Conservation (phyloP, 2,888 invertebrate genomes). For the Lithophane semibrunnea region DNA sequence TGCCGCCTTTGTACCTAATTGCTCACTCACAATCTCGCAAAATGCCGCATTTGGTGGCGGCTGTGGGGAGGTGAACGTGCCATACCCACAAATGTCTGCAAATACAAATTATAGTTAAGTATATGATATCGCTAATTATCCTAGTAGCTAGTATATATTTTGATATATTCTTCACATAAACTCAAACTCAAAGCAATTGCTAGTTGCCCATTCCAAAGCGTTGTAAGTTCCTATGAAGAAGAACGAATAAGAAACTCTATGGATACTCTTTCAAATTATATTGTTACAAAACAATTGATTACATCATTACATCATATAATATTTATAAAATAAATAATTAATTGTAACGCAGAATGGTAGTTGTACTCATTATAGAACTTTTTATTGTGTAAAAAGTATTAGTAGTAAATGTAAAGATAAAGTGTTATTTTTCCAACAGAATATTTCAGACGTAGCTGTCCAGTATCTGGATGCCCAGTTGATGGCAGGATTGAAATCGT, state of each 20-base stretch:
- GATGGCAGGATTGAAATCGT: too few relatives aligned
- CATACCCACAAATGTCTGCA: conserved; percentile 61
- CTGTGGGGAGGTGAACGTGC: conserved; percentile 36
- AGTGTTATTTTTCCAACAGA: too few relatives aligned
- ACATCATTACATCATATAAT: not conserved
- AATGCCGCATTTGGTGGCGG: conserved; percentile 64
- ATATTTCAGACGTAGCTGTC: too few relatives aligned
- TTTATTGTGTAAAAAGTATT: too few relatives aligned
- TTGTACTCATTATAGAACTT: too few relatives aligned
- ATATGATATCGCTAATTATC: not conserved
- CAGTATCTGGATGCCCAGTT: too few relatives aligned
- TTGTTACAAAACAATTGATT: not conserved
- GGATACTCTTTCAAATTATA: not conserved
- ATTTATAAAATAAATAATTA: too few relatives aligned
- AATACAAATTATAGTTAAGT: not conserved
- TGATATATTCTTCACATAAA: not conserved
- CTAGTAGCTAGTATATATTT: not conserved
- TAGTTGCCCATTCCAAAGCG: not conserved
- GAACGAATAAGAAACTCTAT: not conserved
- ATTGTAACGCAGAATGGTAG: too few relatives aligned
- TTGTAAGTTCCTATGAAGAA: not conserved
- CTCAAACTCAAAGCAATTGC: not conserved
- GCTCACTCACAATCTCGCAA: conserved; percentile 69
- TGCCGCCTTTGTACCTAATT: conserved; percentile 70
- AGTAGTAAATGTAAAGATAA: too few relatives aligned